These are phyloP conservation scores for Chinchilla lanigera DNA, from an alignment of 2,113 vertebrate genomes.

Conservation along the genomic window DNA sequence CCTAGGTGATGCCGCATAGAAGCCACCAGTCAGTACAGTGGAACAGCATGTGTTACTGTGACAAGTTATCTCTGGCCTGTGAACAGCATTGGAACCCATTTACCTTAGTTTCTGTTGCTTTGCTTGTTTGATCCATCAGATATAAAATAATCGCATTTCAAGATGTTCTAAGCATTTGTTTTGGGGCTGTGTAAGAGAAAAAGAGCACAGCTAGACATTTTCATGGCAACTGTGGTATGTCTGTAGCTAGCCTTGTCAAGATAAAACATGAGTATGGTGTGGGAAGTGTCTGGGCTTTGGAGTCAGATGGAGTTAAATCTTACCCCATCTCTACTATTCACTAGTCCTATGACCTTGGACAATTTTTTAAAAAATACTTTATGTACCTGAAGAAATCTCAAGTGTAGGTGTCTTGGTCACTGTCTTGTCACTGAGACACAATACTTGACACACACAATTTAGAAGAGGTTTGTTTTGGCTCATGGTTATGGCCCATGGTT, in stretches of 20 bases:
- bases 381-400: slow-evolving; percentile 51
- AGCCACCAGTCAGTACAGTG: background rate
- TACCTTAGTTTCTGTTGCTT: slow-evolving; percentile 27
- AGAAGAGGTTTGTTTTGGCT: background rate
- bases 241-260: background rate
- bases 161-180: background rate
- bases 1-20: background rate
- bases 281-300: background rate
- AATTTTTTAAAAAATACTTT: slow-evolving; percentile 38
- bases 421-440: background rate
- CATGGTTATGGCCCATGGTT: background rate
- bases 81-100: background rate
- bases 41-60: background rate
- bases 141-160: slow-evolving; percentile 38
- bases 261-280: background rate
- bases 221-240: background rate
- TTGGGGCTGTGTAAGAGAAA: background rate
- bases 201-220: background rate
- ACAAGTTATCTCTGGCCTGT: slow-evolving; percentile 1
- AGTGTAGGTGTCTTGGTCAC: background rate
- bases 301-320: background rate
- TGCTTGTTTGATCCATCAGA: background rate
- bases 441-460: background rate
- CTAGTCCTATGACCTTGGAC: background rate
- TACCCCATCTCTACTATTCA: background rate